Conservation (phyloP, 2,888 invertebrate species). For the Caenorhabditis doughertyi region DNA sequence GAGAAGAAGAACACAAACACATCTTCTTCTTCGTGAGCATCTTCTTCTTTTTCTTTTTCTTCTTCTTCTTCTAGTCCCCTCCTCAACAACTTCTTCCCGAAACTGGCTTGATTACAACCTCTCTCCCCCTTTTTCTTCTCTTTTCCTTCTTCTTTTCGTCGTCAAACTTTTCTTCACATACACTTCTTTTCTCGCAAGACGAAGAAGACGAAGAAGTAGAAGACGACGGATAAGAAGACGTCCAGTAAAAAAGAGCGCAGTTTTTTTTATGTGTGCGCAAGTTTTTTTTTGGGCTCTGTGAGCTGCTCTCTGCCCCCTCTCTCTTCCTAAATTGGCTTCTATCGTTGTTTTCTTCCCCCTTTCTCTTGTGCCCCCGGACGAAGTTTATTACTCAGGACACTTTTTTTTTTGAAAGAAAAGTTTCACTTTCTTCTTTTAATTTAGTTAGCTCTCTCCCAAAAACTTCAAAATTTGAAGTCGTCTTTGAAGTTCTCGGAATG, state of each 20-base stretch:
- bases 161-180: slow-evolving; percentile 45
- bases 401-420: slow-evolving; percentile 9
- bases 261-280: slow-evolving; percentile 46
- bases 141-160: slow-evolving; percentile 4
- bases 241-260: slow-evolving; percentile 29
- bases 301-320: too few relatives aligned
- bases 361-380: neutral
- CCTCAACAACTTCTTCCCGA: slow-evolving; percentile 59
- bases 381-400: slow-evolving; percentile 47
- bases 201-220: slow-evolving; percentile 22
- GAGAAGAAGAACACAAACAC: slow-evolving; percentile 51
- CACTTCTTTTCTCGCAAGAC: slow-evolving; percentile 4
- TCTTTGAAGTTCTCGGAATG: neutral
- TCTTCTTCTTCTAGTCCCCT: slow-evolving; percentile 2
- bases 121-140: neutral
- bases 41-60: slow-evolving; percentile 33
- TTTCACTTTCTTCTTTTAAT: slow-evolving; percentile 6
- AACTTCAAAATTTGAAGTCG: neutral
- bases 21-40: slow-evolving; percentile 54
- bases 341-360: slow-evolving; percentile 5
- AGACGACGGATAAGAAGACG: slow-evolving; percentile 16
- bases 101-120: slow-evolving; percentile 65
- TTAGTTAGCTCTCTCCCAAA: neutral
- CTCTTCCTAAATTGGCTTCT: neutral
- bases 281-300: slow-evolving; percentile 49